A percentile compares a stretch with the other conserved stretches of the same genome.
These are phyloP conservation scores for Heliconius nattereri DNA, from an alignment of 1,140 invertebrate genomes.

Conservation along the genomic window DNA sequence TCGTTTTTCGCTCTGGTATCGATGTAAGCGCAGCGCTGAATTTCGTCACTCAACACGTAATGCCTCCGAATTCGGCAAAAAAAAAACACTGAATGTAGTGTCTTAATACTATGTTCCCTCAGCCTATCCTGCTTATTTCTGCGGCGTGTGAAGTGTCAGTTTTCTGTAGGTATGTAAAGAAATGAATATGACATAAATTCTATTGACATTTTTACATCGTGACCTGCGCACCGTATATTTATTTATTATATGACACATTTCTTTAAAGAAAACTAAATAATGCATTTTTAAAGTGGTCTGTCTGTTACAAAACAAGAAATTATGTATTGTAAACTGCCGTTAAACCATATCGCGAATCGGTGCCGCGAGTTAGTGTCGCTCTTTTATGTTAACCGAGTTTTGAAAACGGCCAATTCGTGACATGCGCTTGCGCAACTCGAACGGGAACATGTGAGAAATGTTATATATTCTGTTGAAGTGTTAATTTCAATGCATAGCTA, in stretches of 20 bases:
- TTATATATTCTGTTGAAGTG: not conserved
- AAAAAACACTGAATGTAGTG: no score
- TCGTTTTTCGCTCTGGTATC: no score
- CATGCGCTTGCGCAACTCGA: slow-evolving; percentile 38
- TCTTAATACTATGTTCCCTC: no score
- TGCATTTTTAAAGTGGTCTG: slow-evolving; percentile 8
- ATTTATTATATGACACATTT: not conserved
- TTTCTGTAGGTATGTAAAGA: not conserved
- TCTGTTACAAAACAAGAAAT: slow-evolving; percentile 25
- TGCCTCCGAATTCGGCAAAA: no score
- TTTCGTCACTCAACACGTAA: no score
- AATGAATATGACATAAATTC: not conserved
- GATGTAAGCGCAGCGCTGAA: no score
- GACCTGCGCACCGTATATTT: not conserved
- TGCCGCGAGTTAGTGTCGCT: slow-evolving; percentile 27
- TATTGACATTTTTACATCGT: not conserved
- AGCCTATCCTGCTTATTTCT: not conserved
- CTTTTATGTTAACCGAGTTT: slow-evolving; percentile 39
- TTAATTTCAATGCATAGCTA: not conserved
- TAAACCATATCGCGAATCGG: slow-evolving; percentile 26
- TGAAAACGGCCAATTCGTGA: slow-evolving; percentile 48
- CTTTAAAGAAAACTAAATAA: slow-evolving; percentile 5
- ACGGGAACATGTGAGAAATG: slow-evolving; percentile 12
- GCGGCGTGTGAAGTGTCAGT: not conserved
- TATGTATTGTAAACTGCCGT: slow-evolving; percentile 23